Evolutionary conservation across 2,888 invertebrate genomes (phyloP), one percentile per base, ranked within the genome.

Genomic region (Agonum fuliginosum): DNA sequence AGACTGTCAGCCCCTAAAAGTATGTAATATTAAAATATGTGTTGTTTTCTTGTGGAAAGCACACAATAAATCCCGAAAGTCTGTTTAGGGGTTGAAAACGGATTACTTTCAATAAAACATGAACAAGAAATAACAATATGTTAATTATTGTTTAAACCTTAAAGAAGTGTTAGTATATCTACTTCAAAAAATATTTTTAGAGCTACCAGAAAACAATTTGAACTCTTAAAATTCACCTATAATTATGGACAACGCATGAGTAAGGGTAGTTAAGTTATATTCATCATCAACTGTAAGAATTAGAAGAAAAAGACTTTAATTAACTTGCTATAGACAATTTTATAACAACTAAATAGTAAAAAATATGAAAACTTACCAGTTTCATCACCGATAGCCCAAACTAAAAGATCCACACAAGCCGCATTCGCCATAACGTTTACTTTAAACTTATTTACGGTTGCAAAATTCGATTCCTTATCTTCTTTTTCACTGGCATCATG

Each of bases 311-410:
- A 30, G 6, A 78, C 51, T 72, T 76, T 12, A 20, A 37, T 37
- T 37, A 67, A 78, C n/a, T n/a, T n/a, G n/a, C 6, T 24, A 10
- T 12, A n/a, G 12, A 37, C 30, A 30, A 30, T 30, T 30, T 1
- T 20, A n/a, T n/a, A n/a, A n/a, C n/a, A n/a, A 46, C 27, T 58
- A 43, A 24, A 41, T 51, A 62, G 8, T 69, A n/a, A n/a, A 17
- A 78, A 74, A 41, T 46, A 73, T 46, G 1, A 30, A n/a, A 20
- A 81, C 86, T 88, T 86, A 97, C 97, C 97, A 84, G 96, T 95
- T 89, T 98, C 98, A 86, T 98, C 98, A 0, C 95, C 94, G 81
- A 98, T 97, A 0, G 98, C 97, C 99, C 99, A 99, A 27, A 99
- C 98, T 0, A 99, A 90, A 4, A 99, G 89, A 86, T 99, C 98